Conservation (phyloP, 2,888 invertebrate genomes). For the Caenorhabditis wallacei region DNA sequence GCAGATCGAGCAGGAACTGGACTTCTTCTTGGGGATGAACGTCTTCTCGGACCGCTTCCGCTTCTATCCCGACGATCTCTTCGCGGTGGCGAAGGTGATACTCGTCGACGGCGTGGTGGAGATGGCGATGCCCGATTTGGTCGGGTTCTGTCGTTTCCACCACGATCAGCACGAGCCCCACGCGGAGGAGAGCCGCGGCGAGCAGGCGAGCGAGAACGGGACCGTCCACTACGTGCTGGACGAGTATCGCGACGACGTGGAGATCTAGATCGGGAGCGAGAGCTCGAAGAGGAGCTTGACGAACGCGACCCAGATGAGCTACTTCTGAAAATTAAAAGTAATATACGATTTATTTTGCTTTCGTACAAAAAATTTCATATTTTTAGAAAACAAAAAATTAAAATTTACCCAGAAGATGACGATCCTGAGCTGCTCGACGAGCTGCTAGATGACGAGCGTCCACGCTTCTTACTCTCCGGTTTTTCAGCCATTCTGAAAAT, state of each 20-base stretch:
- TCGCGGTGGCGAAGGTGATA: conserved; percentile 67
- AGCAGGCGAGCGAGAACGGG: conserved; percentile 67
- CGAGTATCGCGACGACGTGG: conserved; percentile 63
- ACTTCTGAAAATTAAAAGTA: conserved; percentile 23
- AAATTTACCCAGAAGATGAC: conserved; percentile 56
- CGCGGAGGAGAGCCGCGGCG: conserved; percentile 71
- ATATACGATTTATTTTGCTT: neutral
- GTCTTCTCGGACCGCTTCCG: conserved; percentile 66
- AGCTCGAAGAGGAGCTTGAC: conserved; percentile 68
- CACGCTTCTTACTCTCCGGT: conserved; percentile 56
- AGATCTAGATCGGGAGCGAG: conserved; percentile 70
- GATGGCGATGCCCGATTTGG: conserved; percentile 65
- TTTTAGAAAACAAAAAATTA: neutral
- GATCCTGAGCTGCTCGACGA: conserved; percentile 70
- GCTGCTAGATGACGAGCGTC: conserved; percentile 71
- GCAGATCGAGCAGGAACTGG: conserved; percentile 46
- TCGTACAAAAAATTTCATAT: neutral
- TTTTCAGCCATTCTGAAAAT: conserved; percentile 68
- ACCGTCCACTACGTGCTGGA: conserved; percentile 34
- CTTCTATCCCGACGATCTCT: conserved; percentile 66
- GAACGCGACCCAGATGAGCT: conserved; percentile 69
- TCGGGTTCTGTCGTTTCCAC: conserved; percentile 59
- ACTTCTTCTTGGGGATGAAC: conserved; percentile 44
- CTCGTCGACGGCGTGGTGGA: conserved; percentile 60
- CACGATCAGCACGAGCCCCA: conserved; percentile 68